Base-by-base conservation (phyloP, 2,113 vertebrate genomes). In the Bubo bubo region DNA sequence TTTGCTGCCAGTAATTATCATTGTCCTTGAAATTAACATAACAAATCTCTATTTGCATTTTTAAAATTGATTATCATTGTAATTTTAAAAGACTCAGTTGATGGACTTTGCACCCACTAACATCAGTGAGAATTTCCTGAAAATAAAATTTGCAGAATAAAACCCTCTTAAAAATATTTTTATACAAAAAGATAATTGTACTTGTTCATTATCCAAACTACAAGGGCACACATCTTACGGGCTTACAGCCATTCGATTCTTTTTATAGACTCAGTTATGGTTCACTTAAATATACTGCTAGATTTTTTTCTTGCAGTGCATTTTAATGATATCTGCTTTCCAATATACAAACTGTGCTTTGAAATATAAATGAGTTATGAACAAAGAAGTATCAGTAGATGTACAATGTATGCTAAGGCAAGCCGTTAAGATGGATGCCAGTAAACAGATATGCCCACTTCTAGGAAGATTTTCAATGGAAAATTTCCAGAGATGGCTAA, bases 401-500 rank as follows among this genome's bases (percentile, higher is more conserved):
- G 9, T 81, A 64, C 74, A 81, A 34, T 74, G 83, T 91, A 26
- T 86, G 92, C 74, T 90, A 90, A 95, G 72, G 93, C 88, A 97
- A 58, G 35, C 73, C 30, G 7, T 91, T 93, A 86, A 80, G 71
- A 59, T 91, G 76, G 86, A 84, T 97, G 88, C 86, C 87, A 64
- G 53, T 81, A 59, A 97, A 77, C 70, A 86, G 82, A 77, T 72
- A 53, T 32, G 14, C 67, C 94, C 86, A 62, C 67, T 81, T 94
- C 64, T 82, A 95, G 52, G 67, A 75, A 82, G n/a, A 39, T 87
- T 76, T 94, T 92, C 60, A 41, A 17, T 64, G 43, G 45, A 52
- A 52, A 17, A 82, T 85, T 95, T 93, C 91, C 60, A 81, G 92
- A 80, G 83, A 83, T 96, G 93, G 95, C 98, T 98, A 98, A 98